A percentile compares a stretch with the other conserved stretches of the same genome.
These are phyloP conservation scores for Bujurquina vittata DNA, from an alignment of 2,113 vertebrate genomes.

Conservation along the genomic window DNA sequence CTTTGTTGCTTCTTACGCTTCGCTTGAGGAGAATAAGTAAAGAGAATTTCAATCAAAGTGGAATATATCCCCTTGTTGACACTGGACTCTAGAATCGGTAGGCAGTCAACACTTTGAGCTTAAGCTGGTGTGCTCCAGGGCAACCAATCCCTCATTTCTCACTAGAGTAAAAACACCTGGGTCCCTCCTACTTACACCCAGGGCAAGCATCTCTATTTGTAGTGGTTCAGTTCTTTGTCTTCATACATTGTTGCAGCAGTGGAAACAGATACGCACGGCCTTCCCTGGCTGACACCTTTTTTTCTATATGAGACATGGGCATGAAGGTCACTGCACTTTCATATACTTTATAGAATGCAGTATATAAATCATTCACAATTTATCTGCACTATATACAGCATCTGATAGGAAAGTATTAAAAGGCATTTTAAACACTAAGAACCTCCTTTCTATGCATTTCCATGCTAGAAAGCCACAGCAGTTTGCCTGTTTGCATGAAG, in stretches of 20 bases:
- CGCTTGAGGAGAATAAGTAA: constrained; percentile 71
- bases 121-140: constrained; percentile 59
- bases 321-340: neutral
- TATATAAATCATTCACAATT: constrained; percentile 2
- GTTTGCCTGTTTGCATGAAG: neutral
- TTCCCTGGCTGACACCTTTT: neutral
- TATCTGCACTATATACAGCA: neutral
- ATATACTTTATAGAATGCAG: neutral
- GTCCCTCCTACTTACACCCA: constrained; percentile 42
- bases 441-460: neutral
- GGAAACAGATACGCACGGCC: constrained; percentile 12
- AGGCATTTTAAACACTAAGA: neutral
- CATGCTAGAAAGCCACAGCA: neutral
- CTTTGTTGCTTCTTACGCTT: constrained; percentile 66
- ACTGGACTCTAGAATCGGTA: constrained; percentile 70
- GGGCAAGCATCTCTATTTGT: constrained; percentile 40
- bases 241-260: constrained; percentile 7
- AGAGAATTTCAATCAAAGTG: constrained; percentile 76
- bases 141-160: constrained; percentile 57
- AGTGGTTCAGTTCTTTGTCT: constrained; percentile 35
- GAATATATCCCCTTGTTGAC: constrained; percentile 74
- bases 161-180: constrained; percentile 52
- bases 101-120: constrained; percentile 69
- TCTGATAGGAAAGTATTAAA: neutral
- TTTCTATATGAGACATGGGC: constrained; percentile 5